Evolutionary conservation across 2,888 invertebrate genomes (phyloP), one percentile per base, ranked within the genome.

Genomic region (Rapana venosa): DNA sequence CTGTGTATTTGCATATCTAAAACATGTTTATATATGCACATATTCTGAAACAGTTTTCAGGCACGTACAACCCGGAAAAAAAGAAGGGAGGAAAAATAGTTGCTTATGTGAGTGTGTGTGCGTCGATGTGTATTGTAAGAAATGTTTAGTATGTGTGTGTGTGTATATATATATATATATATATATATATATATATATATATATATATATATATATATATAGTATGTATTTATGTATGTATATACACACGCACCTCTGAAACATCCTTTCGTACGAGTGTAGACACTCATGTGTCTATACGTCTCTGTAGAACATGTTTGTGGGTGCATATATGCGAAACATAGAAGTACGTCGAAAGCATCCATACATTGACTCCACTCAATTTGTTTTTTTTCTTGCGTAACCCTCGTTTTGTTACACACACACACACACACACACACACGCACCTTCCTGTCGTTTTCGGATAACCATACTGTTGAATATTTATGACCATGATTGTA

Each of bases 11-110:
- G 77, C 77, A 79, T 79, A 79, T 79, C 32, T 79, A 35, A 35
- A 20, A 79, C n/a, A 74, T 79, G 30, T 32, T 79, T 32, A 79
- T 79, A 79, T 79, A 79, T 79, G 77, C 77, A 79, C 77, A 79
- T 79, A 79, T 79, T 79, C 13, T 32, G 15, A 35, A 79, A 35
- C 32, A 79, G 15, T 79, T 32, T 32, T 79, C 32, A 79, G 30
- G 32, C 77, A 79, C 77, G 32, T 79, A 74, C 74, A 74, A 74
- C 22, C 17, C 22, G 13, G 13, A 61, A 61, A 61, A 61, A 61
- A 61, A 61, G 13, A 61, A 61, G 58, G 15, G 15, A 79, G 32
- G 11, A 15, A 79, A 79, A 26, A 79, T 6, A 22, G 66, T 22
- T 66, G 66, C 13, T 2, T 17, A 17, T 66, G 66, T 66, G 66